Base-by-base conservation (phyloP, 2,888 invertebrate species). In the Mycalesis mineus region DNA sequence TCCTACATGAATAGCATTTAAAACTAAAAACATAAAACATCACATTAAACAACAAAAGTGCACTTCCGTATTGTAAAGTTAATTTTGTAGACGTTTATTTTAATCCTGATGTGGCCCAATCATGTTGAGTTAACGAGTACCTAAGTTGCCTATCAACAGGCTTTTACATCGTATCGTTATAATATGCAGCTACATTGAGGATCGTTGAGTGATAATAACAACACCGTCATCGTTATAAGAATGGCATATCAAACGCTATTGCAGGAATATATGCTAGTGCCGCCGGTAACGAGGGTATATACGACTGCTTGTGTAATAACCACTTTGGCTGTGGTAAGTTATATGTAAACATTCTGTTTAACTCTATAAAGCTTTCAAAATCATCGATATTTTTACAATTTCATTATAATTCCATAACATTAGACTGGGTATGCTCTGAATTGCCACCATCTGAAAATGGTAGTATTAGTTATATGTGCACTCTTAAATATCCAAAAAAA, bases 261-360 rank as follows among this genome's bases (percentile, higher is more conserved):
- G 70, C 95, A 95, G 84, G 95, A 96, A 79, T 97, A 96, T 85
- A 89, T 96, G 91, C 95, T 98, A 77, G 98, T 98, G 92, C 99
- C 99, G 60, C 95, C 97, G 55, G 96, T 99, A 48, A 99, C 99
- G 48, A 92, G 99, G 88, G 96, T 96, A 54, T 99, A 99, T 77
- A 98, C 98, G 37, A 98, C 98, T 60, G 98, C 98, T 62, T 99
- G 99, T 92, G 97, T 99, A 68, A 92, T 98, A 69, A 98, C 98
- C 67, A 98, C 98, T 53, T 82, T 98, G 71, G 98, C 98, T 68
- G 98, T 99, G 87, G 98, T 99, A 92, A 92, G 95, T 92, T 76
- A 53, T 55, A 61, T 60, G 61, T 44, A 58, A 63, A 59, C 58
- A 57, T 58, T 41, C 22, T 37, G n/a, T 15, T 15, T n/a, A 44